A percentile compares a stretch with the other conserved stretches of the same genome.
phyloP scores from a whole-genome alignment of 92 coral and sea anemone species.

The Bergia sp. region DNA sequence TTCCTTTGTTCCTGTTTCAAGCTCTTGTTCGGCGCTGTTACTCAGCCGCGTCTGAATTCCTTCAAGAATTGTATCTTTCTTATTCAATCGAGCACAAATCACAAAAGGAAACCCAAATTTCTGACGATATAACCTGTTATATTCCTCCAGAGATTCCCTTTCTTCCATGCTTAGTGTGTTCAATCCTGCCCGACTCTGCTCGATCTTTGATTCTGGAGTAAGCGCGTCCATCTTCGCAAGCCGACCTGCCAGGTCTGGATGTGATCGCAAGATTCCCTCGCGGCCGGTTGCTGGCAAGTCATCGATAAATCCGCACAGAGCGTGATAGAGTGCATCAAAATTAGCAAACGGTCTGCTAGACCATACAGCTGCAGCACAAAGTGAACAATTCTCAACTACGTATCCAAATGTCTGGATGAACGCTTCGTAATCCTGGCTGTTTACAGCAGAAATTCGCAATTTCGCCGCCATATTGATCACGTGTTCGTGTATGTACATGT shows the following conservation, averaged over 20 bases:
- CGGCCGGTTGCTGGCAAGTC: slow-evolving; percentile 60
- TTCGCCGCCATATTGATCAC: slow-evolving; percentile 17
- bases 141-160: slow-evolving; percentile 52
- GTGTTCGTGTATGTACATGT: too few species aligned
- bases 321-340: slow-evolving; percentile 57
- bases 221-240: slow-evolving; percentile 54
- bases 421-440: slow-evolving; percentile 53
- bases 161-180: slow-evolving; percentile 56
- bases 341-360: slow-evolving; percentile 60
- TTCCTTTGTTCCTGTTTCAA: slow-evolving; percentile 69
- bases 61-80: slow-evolving; percentile 63
- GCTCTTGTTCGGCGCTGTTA: slow-evolving; percentile 61
- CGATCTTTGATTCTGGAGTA: slow-evolving; percentile 74
- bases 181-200: slow-evolving; percentile 76
- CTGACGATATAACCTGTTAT: slow-evolving; percentile 58
- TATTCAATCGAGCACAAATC: slow-evolving; percentile 77
- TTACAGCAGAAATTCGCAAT: slow-evolving; percentile 44
- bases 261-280: slow-evolving; percentile 69
- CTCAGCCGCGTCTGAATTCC: slow-evolving; percentile 62
- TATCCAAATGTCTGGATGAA: slow-evolving; percentile 68
- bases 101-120: slow-evolving; percentile 87
- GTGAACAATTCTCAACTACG: slow-evolving; percentile 67
- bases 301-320: slow-evolving; percentile 68
- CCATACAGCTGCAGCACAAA: slow-evolving; percentile 72
- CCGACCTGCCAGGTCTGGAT: slow-evolving; percentile 75